Evolutionary conservation across 2,797 vertebrate species (phyloP).

Genomic region (Pampus argenteus): DNA sequence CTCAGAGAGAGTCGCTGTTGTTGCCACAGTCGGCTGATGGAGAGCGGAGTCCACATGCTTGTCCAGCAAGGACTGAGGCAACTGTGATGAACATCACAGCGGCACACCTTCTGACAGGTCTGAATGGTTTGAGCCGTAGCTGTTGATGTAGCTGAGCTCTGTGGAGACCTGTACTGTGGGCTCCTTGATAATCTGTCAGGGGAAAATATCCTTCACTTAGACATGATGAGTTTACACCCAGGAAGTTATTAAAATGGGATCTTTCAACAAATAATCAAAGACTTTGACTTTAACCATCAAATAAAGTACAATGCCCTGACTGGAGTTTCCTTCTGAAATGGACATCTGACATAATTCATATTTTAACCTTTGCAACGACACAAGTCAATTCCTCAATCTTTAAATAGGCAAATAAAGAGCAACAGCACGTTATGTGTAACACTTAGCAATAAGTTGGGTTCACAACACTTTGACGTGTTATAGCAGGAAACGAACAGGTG

Average conservation of each 20-base stretch:
- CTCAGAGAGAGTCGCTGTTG: constrained; percentile 20
- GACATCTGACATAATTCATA: background rate
- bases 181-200: constrained; percentile 76
- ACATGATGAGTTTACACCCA: background rate
- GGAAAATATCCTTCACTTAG: constrained; percentile 22
- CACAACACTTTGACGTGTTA: no score
- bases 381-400: background rate
- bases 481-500: no score
- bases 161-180: constrained; percentile 60
- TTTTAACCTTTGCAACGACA: background rate
- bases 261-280: no score
- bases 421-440: no score
- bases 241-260: background rate
- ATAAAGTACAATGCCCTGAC: no score
- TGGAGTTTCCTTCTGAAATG: background rate
- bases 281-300: background rate
- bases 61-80: constrained; percentile 17
- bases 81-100: constrained; percentile 68
- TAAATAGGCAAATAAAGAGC: background rate
- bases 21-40: constrained; percentile 18
- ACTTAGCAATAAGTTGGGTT: no score
- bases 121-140: constrained; percentile 83
- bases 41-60: constrained; percentile 20
- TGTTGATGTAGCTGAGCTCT: constrained; percentile 80
- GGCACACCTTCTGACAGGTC: constrained; percentile 87